These are phyloP conservation scores for Heliconius ismenius DNA, from an alignment of 2,888 invertebrate genomes.

Conservation along the genomic window DNA sequence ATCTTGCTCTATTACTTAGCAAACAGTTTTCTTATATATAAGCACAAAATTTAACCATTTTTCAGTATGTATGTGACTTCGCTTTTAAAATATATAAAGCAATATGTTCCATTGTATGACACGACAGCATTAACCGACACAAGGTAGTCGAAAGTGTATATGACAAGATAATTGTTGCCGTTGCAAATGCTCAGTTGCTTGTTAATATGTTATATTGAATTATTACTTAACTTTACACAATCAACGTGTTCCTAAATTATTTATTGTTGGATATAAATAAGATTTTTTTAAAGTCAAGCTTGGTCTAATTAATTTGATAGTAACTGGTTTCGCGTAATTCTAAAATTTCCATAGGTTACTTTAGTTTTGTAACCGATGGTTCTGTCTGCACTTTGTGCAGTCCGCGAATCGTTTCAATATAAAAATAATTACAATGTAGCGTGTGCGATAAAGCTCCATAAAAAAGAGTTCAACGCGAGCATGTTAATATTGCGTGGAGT, in stretches of 20 bases:
- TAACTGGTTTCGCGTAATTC: constrained; percentile 12
- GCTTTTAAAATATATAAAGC: not conserved
- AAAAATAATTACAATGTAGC: constrained; percentile 10
- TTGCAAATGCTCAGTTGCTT: constrained; percentile 19
- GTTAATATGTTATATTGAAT: constrained; percentile 18
- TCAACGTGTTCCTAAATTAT: constrained; percentile 22
- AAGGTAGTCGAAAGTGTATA: constrained; percentile 16
- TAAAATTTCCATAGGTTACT: constrained; percentile 17
- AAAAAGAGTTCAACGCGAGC: constrained; percentile 44
- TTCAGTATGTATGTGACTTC: not conserved
- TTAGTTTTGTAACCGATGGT: constrained; percentile 5
- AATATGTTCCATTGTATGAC: constrained; percentile 21
- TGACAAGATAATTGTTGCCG: constrained; percentile 27
- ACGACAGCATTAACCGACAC: constrained; percentile 13
- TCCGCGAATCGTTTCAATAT: constrained; percentile 11
- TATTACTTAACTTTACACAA: constrained; percentile 20
- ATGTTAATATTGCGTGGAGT: constrained; percentile 13
- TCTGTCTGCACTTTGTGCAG: constrained; percentile 3
- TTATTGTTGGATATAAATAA: constrained; percentile 21
- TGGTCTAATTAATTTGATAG: constrained; percentile 17
- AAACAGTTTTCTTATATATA: not conserved
- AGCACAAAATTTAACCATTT: not conserved
- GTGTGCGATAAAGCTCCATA: constrained; percentile 23
- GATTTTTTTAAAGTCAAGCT: constrained; percentile 1
- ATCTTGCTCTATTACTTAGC: not conserved